Evolutionary conservation across 1,140 invertebrate species (phyloP), one percentile per base, ranked within the genome.

Genomic region (Caenorhabditis inopinata): DNA sequence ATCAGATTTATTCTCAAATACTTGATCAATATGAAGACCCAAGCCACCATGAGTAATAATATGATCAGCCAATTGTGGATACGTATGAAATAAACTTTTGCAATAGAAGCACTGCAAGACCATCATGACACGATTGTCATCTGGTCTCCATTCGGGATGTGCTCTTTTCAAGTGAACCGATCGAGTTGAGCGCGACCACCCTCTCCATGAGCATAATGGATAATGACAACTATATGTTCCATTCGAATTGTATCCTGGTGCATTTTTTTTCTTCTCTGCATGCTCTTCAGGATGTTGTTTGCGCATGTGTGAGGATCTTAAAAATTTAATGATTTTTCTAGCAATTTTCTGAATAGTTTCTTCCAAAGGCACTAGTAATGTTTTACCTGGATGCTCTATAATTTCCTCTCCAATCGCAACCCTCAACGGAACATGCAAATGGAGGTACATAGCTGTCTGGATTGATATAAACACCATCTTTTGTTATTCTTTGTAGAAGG

Each of bases 341-440:
- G 38, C 38, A 5, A 42, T 7, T 42, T 42, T 42, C 14, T 14
- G 38, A 14, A 14, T 7, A 42, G 5, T 42, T 42, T 42, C 6
- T 5, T 42, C 38, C 38, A 42, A n/a, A n/a, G n/a, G n/a, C n/a
- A n/a, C n/a, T n/a, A n/a, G n/a, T n/a, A n/a, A n/a, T 42, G 5
- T 42, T 25, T 12, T 2, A 46, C 16, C 45, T 58, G 1, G 62
- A 48, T 1, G 25, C 80, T 48, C 74, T 62, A 53, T 46, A 81
- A 46, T 77, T 81, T 0, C 80, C 80, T 25, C 62, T 68, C 80
- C 80, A 81, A 45, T 21, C 5, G 75, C 80, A 81, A 21, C 80
- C 80, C 16, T 32, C 23, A 0, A 81, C 80, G 0, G 0, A 12
- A 46, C 80, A 81, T 5, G 42, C 46, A 21, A 68, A 77, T 35